Percentiles rank a stretch among this genome's conserved stretches.
Conservation (phyloP, 2,888 invertebrate species). For the Cantharis rustica region DNA sequence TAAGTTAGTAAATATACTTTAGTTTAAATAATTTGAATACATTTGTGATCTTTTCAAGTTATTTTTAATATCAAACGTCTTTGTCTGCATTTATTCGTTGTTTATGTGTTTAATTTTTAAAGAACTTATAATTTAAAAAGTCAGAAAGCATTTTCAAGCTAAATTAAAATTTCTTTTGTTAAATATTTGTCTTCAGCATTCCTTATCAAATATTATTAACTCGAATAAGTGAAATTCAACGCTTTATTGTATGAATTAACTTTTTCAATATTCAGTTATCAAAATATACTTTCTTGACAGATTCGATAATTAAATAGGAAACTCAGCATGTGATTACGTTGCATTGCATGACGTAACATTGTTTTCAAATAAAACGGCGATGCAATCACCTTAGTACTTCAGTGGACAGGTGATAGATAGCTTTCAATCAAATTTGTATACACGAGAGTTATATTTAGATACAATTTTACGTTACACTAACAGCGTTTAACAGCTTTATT, state of each 20-base stretch:
- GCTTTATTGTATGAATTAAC: neutral
- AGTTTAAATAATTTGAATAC: neutral
- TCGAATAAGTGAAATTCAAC: neutral
- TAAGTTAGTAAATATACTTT: neutral
- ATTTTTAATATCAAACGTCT: too few relatives aligned
- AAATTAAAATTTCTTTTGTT: neutral
- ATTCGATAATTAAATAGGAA: neutral
- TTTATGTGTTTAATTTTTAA: neutral
- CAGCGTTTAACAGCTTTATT: too few relatives aligned
- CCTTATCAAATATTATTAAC: neutral
- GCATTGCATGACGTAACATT: too few relatives aligned
- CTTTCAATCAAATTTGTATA: too few relatives aligned
- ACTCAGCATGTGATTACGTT: too few relatives aligned
- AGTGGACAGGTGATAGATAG: too few relatives aligned
- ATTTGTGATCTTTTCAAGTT: neutral
- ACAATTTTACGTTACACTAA: too few relatives aligned
- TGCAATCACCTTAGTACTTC: too few relatives aligned
- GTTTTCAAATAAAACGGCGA: too few relatives aligned
- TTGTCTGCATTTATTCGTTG: neutral
- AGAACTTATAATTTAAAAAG: neutral
- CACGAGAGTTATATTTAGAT: too few relatives aligned
- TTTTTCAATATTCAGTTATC: neutral
- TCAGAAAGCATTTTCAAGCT: neutral
- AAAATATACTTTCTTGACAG: neutral
- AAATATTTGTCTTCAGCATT: neutral